phyloP scores from a whole-genome alignment of 2,797 vertebrate genomes.

The Diplodus sargus region DNA sequence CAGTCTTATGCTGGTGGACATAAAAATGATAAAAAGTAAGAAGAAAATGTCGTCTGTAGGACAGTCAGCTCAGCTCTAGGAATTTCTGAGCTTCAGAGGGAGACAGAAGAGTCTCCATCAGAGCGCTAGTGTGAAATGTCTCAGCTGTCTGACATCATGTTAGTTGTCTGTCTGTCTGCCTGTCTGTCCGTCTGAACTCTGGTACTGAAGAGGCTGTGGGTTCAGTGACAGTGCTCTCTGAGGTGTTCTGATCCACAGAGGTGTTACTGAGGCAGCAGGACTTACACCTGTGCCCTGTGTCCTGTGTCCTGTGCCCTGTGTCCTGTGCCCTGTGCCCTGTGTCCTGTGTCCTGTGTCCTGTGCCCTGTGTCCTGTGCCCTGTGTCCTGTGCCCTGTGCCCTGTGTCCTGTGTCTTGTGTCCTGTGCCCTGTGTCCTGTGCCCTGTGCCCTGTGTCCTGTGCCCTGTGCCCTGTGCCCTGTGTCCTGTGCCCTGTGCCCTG shows the following conservation, averaged over 20 bases:
- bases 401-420: too few species aligned
- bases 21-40: background rate
- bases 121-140: conserved; percentile 63
- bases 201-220: background rate
- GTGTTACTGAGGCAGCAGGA: background rate
- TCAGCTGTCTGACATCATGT: conserved; percentile 46
- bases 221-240: background rate
- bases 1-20: background rate
- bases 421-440: too few species aligned
- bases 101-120: conserved; percentile 21
- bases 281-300: background rate
- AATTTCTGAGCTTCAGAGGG: conserved; percentile 20
- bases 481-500: too few species aligned
- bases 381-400: too few species aligned
- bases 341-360: too few species aligned
- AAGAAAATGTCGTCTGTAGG: background rate
- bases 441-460: too few species aligned
- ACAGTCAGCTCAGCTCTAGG: background rate
- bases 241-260: background rate
- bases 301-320: too few species aligned
- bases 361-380: too few species aligned
- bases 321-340: too few species aligned
- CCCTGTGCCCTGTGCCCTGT: too few species aligned
- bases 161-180: conserved; percentile 1
- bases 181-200: conserved; percentile 9